Base-by-base conservation (phyloP, 2,888 invertebrate species). In the Sphaerophoria rueppellii region DNA sequence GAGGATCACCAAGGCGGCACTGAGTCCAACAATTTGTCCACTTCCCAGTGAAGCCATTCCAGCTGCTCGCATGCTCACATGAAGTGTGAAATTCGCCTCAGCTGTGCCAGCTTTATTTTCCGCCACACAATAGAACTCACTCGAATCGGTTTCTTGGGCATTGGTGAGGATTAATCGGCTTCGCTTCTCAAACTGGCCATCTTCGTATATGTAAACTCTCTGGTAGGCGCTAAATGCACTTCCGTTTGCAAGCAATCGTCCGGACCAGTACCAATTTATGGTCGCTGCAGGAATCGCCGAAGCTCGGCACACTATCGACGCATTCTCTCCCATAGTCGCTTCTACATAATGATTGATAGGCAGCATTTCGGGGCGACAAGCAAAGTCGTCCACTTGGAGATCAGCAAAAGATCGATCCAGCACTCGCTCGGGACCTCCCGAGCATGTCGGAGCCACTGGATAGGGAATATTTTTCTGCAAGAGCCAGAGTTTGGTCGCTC, bases 251-350 rank as follows among this genome's bases (percentile, higher is more conserved):
- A 97, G 93, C 77, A 95, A 92, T 61, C 96, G 93, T 0, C 97
- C 96, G 89, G 96, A 96, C 95, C 96, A 96, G 90, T 96, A 96
- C 98, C 98, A 98, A 89, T 95, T 95, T 81, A 98, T 94, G 87
- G 93, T 94, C 0, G 98, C 96, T 58, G 95, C 94, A 0, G 98
- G 98, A 71, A 96, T 93, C 0, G 96, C 96, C 88, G 96, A 95
- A 2, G 96, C 95, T 65, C 95, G 93, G 90, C 98, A 98, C 4
- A 94, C 93, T 67, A 98, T 94, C 9, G 97, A 97, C 9, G 96
- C 96, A 90, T 98, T 98, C 88, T 96, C 96, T 0, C 97, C 97
- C 82, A 96, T 94, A 4, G 94, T 94, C 0, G 96, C 95, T 89
- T 96, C 96, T 48, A 97, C 94, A 88, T 96, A 95, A 74, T 96